phyloP scores from a whole-genome alignment of 2,797 vertebrate species.

The Squalus acanthias region DNA sequence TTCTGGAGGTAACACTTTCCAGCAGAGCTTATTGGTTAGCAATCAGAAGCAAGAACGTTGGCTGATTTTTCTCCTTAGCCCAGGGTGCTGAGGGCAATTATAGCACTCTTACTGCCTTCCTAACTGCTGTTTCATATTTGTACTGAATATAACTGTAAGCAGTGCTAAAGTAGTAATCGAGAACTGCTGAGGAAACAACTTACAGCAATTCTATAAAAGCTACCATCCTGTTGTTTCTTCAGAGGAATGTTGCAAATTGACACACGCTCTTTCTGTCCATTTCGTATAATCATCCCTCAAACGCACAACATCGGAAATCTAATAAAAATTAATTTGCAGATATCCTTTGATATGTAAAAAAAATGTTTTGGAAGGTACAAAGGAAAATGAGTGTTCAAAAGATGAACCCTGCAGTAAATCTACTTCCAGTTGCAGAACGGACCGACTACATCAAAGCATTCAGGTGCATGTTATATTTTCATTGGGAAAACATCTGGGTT shows the following conservation, averaged over 20 bases:
- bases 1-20: neutral
- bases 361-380: neutral
- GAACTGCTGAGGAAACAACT: neutral
- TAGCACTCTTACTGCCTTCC: neutral
- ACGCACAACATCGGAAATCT: neutral
- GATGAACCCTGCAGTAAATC: neutral
- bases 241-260: neutral
- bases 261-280: neutral
- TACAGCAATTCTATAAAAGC: neutral
- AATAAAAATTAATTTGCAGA: neutral
- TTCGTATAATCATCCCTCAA: neutral
- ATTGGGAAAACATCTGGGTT: constrained; percentile 12
- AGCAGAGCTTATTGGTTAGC: neutral
- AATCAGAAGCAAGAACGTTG: neutral
- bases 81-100: neutral
- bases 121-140: neutral
- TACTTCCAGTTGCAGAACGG: neutral
- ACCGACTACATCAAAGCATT: constrained; percentile 25
- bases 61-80: neutral
- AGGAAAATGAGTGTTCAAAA: constrained; percentile 10
- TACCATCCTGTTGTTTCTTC: neutral
- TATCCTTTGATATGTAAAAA: neutral
- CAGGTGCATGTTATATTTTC: neutral
- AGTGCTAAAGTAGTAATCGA: neutral
- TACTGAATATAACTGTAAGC: neutral